phyloP scores from a whole-genome alignment of 2,113 vertebrate genomes.

The Pagrus major region DNA sequence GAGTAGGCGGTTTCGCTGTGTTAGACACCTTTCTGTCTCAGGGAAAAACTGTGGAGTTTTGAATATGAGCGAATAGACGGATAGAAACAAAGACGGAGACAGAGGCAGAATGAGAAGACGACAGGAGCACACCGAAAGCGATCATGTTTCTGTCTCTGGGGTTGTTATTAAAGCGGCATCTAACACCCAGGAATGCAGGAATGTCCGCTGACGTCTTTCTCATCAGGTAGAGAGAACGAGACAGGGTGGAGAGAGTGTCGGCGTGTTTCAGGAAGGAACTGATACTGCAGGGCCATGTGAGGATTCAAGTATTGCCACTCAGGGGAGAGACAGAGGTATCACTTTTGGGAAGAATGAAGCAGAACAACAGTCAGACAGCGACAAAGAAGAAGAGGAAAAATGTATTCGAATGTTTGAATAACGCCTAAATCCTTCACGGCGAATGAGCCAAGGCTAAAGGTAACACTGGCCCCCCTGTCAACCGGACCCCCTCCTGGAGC shows the following conservation, averaged over 20 bases:
- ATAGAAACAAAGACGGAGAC: constrained; percentile 27
- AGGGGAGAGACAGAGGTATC: constrained; percentile 23
- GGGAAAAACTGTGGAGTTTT: background rate
- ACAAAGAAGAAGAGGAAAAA: constrained; percentile 31
- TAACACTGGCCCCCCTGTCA: constrained; percentile 73
- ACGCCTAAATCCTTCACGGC: constrained; percentile 20
- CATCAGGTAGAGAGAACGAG: constrained; percentile 37
- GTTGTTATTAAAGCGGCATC: constrained; percentile 79
- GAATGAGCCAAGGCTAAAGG: constrained; percentile 48
- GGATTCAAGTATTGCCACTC: constrained; percentile 65
- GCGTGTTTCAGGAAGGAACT: constrained; percentile 63
- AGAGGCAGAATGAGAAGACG: constrained; percentile 27
- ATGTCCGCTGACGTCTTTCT: constrained; percentile 81
- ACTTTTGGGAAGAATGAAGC: constrained; percentile 32
- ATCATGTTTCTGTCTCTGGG: constrained; percentile 74
- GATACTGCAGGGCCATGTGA: constrained; percentile 60
- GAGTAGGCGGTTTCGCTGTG: background rate
- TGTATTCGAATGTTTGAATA: constrained; percentile 32
- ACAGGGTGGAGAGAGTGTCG: constrained; percentile 43
- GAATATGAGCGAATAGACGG: background rate
- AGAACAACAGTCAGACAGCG: constrained; percentile 9
- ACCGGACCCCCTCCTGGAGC: constrained; percentile 50
- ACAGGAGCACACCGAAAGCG: constrained; percentile 37
- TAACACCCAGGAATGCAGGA: constrained; percentile 81
- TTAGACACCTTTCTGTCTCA: background rate